Evolutionary conservation across 2,113 vertebrate genomes (phyloP).

Genomic region (Erythrolamprus reginae): DNA sequence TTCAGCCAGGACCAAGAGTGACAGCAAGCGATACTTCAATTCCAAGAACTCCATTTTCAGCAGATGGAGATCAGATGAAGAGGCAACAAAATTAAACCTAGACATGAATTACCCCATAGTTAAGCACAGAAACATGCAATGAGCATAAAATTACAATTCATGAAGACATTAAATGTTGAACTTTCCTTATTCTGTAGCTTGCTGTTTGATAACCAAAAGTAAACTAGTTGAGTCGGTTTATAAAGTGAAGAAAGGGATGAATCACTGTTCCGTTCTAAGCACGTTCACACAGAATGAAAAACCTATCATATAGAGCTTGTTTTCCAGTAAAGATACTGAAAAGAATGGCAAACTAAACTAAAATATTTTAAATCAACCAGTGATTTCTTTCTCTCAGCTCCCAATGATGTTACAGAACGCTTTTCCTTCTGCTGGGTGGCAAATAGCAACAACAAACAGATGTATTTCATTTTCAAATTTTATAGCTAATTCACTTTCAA

Average conservation of each 20-base stretch:
- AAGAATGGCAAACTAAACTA: neutral
- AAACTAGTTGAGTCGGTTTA: slow-evolving; percentile 28
- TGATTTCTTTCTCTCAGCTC: slow-evolving; percentile 51
- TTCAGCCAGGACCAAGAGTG: slow-evolving; percentile 90
- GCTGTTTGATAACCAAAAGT: neutral
- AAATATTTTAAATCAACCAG: neutral
- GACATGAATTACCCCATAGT: slow-evolving; percentile 53
- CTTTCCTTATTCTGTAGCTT: slow-evolving; percentile 14
- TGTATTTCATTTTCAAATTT: slow-evolving; percentile 23
- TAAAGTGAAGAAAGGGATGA: slow-evolving; percentile 34
- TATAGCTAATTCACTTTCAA: slow-evolving; percentile 13
- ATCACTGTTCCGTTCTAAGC: neutral
- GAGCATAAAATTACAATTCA: slow-evolving; percentile 35
- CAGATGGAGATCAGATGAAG: slow-evolving; percentile 87
- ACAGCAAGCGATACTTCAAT: slow-evolving; percentile 93
- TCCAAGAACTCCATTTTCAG: slow-evolving; percentile 98
- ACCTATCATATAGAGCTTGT: neutral
- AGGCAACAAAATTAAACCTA: slow-evolving; percentile 94
- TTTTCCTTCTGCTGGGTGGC: slow-evolving; percentile 51
- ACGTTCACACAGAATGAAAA: neutral
- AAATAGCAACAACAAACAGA: slow-evolving; percentile 49
- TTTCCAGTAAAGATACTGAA: neutral
- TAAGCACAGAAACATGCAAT: slow-evolving; percentile 41
- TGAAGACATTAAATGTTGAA: slow-evolving; percentile 30
- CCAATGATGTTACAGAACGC: slow-evolving; percentile 67